These are phyloP conservation scores for Xerus rutilus DNA, from an alignment of 2,797 vertebrate genomes.

Conservation along the genomic window DNA sequence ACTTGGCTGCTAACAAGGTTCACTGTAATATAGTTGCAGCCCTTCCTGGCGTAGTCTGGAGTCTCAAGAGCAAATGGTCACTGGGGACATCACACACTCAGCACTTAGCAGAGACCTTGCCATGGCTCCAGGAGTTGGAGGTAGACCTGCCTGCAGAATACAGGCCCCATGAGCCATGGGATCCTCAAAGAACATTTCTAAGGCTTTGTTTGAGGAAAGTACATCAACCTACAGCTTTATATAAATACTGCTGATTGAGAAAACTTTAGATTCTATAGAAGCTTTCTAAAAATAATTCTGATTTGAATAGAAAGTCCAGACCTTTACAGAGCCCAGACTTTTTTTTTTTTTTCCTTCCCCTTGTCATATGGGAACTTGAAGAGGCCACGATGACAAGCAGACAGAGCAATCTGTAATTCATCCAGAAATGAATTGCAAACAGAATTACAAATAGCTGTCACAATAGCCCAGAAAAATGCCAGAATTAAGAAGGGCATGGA, in stretches of 20 bases:
- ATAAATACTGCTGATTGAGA: conserved; percentile 83
- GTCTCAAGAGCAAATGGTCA: background rate
- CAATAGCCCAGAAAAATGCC: conserved; percentile 62
- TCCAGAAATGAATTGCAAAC: conserved; percentile 66
- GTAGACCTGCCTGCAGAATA: background rate
- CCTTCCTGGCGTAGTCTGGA: background rate
- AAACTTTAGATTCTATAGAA: conserved; percentile 82
- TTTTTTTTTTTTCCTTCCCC: background rate
- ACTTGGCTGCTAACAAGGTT: conserved; percentile 9
- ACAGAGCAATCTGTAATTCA: conserved; percentile 72
- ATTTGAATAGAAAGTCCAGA: conserved; percentile 78
- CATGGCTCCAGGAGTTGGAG: rapidly evolving
- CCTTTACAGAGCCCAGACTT: conserved; percentile 68
- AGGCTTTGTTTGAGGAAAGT: conserved; percentile 81
- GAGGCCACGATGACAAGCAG: conserved; percentile 78
- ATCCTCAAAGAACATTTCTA: conserved; percentile 74
- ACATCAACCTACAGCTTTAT: conserved; percentile 81
- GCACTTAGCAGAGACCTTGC: too few relatives aligned
- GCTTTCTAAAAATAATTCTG: conserved; percentile 85
- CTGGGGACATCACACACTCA: background rate
- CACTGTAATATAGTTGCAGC: background rate
- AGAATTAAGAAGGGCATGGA: background rate
- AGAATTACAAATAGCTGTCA: conserved; percentile 71
- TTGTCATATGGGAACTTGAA: conserved; percentile 65
- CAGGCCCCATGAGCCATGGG: background rate